Base-by-base conservation (phyloP, 2,888 invertebrate genomes). In the Acronicta psi region DNA sequence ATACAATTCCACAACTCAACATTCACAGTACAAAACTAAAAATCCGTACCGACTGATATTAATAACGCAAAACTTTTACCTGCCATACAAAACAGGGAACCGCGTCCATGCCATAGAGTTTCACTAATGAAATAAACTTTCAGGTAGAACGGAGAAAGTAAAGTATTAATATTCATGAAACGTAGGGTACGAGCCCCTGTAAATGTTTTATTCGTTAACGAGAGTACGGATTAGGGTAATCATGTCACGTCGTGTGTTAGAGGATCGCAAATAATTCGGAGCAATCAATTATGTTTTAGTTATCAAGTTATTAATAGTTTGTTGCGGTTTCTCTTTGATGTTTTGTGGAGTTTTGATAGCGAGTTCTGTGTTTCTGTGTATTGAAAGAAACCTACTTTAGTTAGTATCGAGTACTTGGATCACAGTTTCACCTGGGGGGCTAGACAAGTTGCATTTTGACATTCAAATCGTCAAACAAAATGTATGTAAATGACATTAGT, bases 161-260 rank as follows among this genome's bases (percentile, higher is more conserved):
- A 80, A 75, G 80, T 88, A 88, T 93, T 92, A 93, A 93, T 93
- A 93, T 93, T 93, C 93, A 93, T 91, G 86, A 79, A 78, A 68
- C 73, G 85, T 81, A 71, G 82, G 80, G n/a, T n/a, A n/a, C n/a
- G n/a, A n/a, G 84, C 83, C 87, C 91, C 87, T 90, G 92, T 93
- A 92, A 93, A 93, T 93, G 92, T 93, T 93, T 93, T 91, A 93
- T 93, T 89, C 92, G 93, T 89, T 93, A 93, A 93, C 93, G 92
- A 92, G 90, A 86, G 84, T 77, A 75, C 79, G 88, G 89, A 92
- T 93, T 92, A 92, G 82, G 86, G 91, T 88, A 92, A 92, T 91
- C 92, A 87, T 90, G 92, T 91, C 93, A 93, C 92, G 92, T 91
- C 82, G 90, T 91, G 83, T 89, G 89, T 86, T 85, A 82, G 78